Evolutionary conservation across 2,113 vertebrate species (phyloP), one percentile per base, ranked within the genome.

Genomic region (Bucco capensis): DNA sequence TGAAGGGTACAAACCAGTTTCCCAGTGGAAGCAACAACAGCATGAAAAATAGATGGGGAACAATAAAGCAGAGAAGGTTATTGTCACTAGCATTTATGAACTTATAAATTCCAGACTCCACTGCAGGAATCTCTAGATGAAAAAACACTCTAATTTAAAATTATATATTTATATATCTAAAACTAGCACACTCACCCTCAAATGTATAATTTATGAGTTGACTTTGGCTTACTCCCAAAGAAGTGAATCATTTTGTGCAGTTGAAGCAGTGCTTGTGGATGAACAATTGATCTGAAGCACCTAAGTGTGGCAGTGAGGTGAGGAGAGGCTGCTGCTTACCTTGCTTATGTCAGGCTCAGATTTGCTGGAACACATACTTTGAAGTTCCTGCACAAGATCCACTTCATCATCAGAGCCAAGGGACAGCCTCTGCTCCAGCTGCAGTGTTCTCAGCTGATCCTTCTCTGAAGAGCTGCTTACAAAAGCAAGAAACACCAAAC

Each of bases 341-440:
- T 98, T 98, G 97, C 98, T 99, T 97, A 99, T 99, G 93, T 99
- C 99, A 67, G 99, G 98, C 96, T 99, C 99, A 4, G 99, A 99
- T 96, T 98, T 98, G 97, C 99, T 99, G 97, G 98, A 99, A 97
- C 98, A 99, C 98, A 99, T 97, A 60, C 98, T 98, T 96, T 98
- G 98, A 87, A 99, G 98, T 92, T 99, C 98, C 94, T 97, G 96
- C 89, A 99, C 98, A 87, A 99, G 96, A 94, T 99, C 98, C 3
- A 97, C 97, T 93, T 99, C 98, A 76, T 99, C 98, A 57, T 99
- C 98, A 18, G 98, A 98, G 95, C 97, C 98, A 70, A 98, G 94
- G 50, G 97, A 98, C 72, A 99, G 93, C 70, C 97, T 97, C 51
- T 97, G 97, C 33, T 98, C 97, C 89, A 97, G 79, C 88, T 96